A percentile compares a stretch with the other conserved stretches of the same genome.
Conservation (phyloP, 2,888 invertebrate species). For the Epinotia nisella region DNA sequence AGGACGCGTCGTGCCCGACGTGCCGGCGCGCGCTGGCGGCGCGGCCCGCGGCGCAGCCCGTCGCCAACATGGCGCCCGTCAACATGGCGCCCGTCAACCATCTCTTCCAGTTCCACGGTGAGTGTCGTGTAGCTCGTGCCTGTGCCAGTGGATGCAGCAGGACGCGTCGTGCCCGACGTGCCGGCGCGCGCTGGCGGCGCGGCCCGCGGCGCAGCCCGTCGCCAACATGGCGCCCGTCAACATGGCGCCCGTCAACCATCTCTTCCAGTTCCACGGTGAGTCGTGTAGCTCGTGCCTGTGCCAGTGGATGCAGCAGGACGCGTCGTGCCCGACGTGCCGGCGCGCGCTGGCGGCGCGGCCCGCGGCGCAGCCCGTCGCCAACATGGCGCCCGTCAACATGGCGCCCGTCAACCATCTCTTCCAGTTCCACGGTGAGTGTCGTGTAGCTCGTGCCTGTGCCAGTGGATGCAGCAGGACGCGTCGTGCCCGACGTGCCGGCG, state of each 20-base stretch:
- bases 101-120: constrained; percentile 61
- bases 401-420: constrained; percentile 87
- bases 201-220: constrained; percentile 89
- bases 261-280: no score
- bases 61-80: no score
- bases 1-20: no score
- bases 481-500: constrained; percentile 95
- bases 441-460: constrained; percentile 90
- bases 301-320: no score
- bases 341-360: no score
- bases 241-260: constrained; percentile 81
- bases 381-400: constrained; percentile 72
- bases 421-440: constrained; percentile 86
- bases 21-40: no score
- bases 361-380: no score
- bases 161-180: constrained; percentile 97
- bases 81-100: no score
- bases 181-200: constrained; percentile 89
- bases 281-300: no score
- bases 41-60: no score
- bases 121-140: constrained; percentile 86
- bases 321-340: no score
- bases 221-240: constrained; percentile 85
- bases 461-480: constrained; percentile 96
- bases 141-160: constrained; percentile 96